Base-by-base conservation (phyloP, 2,113 vertebrate species). In the Clarias magur region DNA sequence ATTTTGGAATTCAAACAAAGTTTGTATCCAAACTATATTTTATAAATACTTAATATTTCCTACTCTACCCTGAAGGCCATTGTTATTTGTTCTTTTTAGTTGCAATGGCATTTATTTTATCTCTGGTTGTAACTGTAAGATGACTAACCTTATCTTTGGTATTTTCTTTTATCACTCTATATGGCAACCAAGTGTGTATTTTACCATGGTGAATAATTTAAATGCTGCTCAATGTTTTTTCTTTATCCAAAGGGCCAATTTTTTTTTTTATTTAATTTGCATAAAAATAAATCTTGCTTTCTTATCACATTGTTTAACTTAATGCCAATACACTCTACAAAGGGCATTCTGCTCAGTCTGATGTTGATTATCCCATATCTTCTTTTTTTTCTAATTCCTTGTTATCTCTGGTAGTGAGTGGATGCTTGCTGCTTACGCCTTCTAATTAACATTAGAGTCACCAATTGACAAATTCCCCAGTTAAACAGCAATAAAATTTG, bases 381-480 rank as follows among this genome's bases (percentile, higher is more conserved):
- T n/a, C 34, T 54, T 27, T 54, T 54, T 72, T 59, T 68, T 75
- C 79, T 73, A 73, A 73, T 75, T 87, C 42, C 68, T 67, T 83
- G 80, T 76, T 83, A 87, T 87, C 80, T 76, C 19, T 72, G 53
- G 59, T 65, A 76, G 42, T 70, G 80, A 83, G 80, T 83, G 59
- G 21, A 76, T 19, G 54, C 38, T 73, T 65, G 80, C 27, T 78
- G 80, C 59, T 65, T 72, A 11, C 15, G 81, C 16, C 56, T 83
- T 62, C 34, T 38, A 75, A 86, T 87, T 76, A 87, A 76, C 68
- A 65, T 82, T 63, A 65, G 1, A 86, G 62, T 82, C 86, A 76
- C 57, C 75, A 27, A 25, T 34, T 87, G 56, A 82, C 25, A 4
- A 68, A 53, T 1, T 11, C 60, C 11, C 27, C 75, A 54, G 75